Percentiles rank a stretch among this genome's conserved stretches.
Conservation (phyloP, 2,888 invertebrate genomes). For the Chorisops tibialis region DNA sequence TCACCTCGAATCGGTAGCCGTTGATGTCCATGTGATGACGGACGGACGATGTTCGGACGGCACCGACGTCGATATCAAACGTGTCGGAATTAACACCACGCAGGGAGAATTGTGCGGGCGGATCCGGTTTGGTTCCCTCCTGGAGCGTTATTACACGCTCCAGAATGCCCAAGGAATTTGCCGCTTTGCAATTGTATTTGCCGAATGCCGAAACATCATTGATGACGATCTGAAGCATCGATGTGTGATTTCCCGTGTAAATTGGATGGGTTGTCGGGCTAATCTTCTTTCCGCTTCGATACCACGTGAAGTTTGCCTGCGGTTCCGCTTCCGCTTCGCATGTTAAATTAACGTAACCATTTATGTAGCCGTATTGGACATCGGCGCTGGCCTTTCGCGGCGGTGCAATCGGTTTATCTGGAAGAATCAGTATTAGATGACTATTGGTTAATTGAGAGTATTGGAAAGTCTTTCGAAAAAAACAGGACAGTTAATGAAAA, state of each 20-base stretch:
- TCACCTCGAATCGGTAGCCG: slow-evolving; percentile 50
- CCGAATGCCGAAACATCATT: slow-evolving; percentile 50
- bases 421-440: too few relatives aligned
- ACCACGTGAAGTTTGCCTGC: slow-evolving; percentile 57
- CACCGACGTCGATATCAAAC: slow-evolving; percentile 50
- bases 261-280: slow-evolving; percentile 44
- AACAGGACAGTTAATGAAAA: too few relatives aligned
- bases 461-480: too few relatives aligned
- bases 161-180: slow-evolving; percentile 55
- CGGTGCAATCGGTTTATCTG: slow-evolving; percentile 50
- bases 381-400: slow-evolving; percentile 40
- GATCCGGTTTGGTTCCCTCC: slow-evolving; percentile 56
- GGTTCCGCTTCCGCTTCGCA: slow-evolving; percentile 60
- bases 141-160: slow-evolving; percentile 54
- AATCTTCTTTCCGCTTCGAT: slow-evolving; percentile 45
- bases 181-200: slow-evolving; percentile 56
- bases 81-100: slow-evolving; percentile 51
- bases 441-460: too few relatives aligned
- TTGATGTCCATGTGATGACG: slow-evolving; percentile 48
- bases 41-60: slow-evolving; percentile 40
- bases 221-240: slow-evolving; percentile 45
- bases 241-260: slow-evolving; percentile 44
- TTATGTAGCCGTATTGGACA: slow-evolving; percentile 49
- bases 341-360: slow-evolving; percentile 58
- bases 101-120: slow-evolving; percentile 50